These are phyloP conservation scores for Mesorhabditis spiculigera DNA, from an alignment of 2,888 invertebrate genomes.

Conservation along the genomic window DNA sequence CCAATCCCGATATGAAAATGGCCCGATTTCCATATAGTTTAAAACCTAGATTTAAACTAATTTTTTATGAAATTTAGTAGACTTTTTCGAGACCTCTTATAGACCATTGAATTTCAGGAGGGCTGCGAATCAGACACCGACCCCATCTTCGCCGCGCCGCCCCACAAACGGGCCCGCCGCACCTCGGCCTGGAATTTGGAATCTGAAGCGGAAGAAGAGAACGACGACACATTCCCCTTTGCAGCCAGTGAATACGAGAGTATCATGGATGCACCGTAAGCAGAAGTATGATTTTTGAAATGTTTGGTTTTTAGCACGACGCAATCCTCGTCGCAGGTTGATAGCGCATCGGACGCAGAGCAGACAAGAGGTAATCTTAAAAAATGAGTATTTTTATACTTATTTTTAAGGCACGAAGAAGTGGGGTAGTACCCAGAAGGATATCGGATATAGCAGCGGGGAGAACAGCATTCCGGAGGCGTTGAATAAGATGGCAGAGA, in stretches of 20 bases:
- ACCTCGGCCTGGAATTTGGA: not conserved
- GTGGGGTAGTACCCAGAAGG: constrained; percentile 37
- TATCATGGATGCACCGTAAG: constrained; percentile 34
- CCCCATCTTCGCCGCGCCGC: constrained; percentile 31
- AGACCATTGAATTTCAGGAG: constrained; percentile 18
- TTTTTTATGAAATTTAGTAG: not conserved
- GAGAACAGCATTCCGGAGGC: constrained; percentile 44
- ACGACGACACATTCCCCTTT: constrained; percentile 35
- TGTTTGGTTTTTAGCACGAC: not conserved
- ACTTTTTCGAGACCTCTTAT: not conserved
- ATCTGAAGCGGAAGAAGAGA: constrained; percentile 10
- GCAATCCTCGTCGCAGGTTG: not conserved
- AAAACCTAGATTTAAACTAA: not conserved
- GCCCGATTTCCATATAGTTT: too few species aligned
- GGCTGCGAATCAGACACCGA: constrained; percentile 34
- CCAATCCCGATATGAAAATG: too few species aligned
- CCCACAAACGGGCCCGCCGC: constrained; percentile 25
- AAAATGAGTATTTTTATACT: too few species aligned
- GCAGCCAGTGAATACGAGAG: constrained; percentile 40
- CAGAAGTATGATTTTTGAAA: not conserved
- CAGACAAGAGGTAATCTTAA: not conserved
- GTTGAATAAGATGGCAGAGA: not conserved
- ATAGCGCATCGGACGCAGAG: not conserved
- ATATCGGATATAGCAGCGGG: constrained; percentile 46
- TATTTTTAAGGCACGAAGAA: constrained; percentile 12